Conservation (phyloP, 2,113 vertebrate species). For the Gopherus flavomarginatus region DNA sequence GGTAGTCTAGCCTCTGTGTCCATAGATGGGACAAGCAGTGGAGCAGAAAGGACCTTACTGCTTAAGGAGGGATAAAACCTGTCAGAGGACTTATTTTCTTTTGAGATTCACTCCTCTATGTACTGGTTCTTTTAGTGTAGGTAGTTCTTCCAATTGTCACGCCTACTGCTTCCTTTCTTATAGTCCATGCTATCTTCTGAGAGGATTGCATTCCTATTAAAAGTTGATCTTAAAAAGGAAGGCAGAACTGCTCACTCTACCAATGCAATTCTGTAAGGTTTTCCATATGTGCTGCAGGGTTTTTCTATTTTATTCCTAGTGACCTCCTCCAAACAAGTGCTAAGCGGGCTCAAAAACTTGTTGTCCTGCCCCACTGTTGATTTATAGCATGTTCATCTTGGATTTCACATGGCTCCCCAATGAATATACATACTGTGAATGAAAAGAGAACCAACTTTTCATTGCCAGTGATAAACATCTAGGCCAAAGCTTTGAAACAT, state of each 20-base stretch:
- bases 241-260: background rate
- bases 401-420: background rate
- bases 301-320: background rate
- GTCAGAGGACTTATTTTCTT: slow-evolving; percentile 23
- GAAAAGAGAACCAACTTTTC: background rate
- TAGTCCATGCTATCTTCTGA: background rate
- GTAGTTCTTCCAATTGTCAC: background rate
- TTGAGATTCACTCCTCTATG: background rate
- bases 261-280: background rate
- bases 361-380: slow-evolving; percentile 1
- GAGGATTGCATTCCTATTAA: background rate
- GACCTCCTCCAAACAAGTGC: fast-evolving
- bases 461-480: background rate
- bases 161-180: background rate
- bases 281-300: background rate
- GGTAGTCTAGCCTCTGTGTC: slow-evolving; percentile 26
- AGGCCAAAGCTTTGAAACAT: background rate
- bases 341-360: background rate
- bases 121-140: background rate
- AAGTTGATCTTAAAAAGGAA: background rate
- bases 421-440: background rate
- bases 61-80: slow-evolving; percentile 40
- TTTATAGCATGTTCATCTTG: background rate
- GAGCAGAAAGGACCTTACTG: slow-evolving; percentile 59
- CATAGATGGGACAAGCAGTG: slow-evolving; percentile 63